Percentiles rank a stretch among this genome's conserved stretches.
Evolutionary conservation across 1,140 invertebrate species (phyloP).

Genomic region (Batillaria attramentaria): DNA sequence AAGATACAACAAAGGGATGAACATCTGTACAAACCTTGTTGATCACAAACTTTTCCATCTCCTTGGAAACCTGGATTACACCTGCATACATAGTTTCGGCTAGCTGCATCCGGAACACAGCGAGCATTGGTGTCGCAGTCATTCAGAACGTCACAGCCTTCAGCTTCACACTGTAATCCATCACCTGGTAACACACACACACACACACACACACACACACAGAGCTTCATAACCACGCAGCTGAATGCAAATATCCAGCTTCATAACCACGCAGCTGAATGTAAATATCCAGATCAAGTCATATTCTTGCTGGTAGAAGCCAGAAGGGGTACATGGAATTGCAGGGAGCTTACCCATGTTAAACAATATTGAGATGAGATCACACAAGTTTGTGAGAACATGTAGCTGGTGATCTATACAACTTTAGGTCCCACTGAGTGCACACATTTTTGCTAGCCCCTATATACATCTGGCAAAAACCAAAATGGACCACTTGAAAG

Average conservation of each 20-base stretch:
- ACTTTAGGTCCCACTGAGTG: too few relatives aligned
- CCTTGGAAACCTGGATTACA: constrained; percentile 68
- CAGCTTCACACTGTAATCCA: constrained; percentile 52
- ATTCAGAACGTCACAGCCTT: constrained; percentile 55
- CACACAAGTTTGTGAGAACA: too few relatives aligned
- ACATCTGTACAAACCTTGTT: constrained; percentile 4
- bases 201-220: constrained; percentile 13
- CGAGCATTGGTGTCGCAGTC: constrained; percentile 62
- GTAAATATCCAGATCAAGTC: background rate
- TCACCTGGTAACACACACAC: constrained; percentile 49
- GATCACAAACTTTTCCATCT: constrained; percentile 78
- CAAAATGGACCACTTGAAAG: too few relatives aligned
- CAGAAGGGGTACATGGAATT: background rate
- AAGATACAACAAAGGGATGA: too few relatives aligned
- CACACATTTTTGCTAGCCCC: too few relatives aligned
- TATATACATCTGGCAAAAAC: too few relatives aligned
- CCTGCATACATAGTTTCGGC: constrained; percentile 65
- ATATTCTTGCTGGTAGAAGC: background rate
- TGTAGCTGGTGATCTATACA: too few relatives aligned
- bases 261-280: background rate
- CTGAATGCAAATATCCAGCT: background rate
- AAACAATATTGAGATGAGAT: too few relatives aligned
- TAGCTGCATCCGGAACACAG: constrained; percentile 65
- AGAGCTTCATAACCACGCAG: background rate
- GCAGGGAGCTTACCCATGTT: too few relatives aligned